Base-by-base conservation (phyloP, 2,888 invertebrate species). In the Eurois occulta region DNA sequence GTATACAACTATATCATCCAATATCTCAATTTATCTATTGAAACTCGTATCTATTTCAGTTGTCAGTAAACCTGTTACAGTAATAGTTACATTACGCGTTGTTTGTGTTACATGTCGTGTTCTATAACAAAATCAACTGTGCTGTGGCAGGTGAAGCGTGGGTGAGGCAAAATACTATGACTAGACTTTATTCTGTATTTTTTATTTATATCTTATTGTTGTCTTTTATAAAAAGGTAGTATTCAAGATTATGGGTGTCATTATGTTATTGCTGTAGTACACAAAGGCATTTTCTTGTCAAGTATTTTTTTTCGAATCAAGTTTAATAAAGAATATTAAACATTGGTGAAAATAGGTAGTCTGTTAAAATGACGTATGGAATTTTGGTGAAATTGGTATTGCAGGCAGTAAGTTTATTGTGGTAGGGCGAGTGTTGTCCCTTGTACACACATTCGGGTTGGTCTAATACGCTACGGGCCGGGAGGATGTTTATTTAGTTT, bases 121-220 rank as follows among this genome's bases (percentile, higher is more conserved):
- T 81, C 81, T 83, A 65, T 41, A 85, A 86, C 41, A 84, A 84
- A 87, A 85, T 85, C 79, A 83, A 91, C 81, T 83, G 94, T 95
- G 95, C 93, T 92, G 92, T 91, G 92, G 86, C 85, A 83, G 88
- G 88, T 80, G 80, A 94, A 94, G 94, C 94, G 84, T 93, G 93
- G 87, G 84, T 88, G 80, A 77, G 80, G 78, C 77, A 77, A 83
- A 83, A 76, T 78, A 77, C 60, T 55, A 81, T 60, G 48, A n/a
- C 72, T 62, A 65, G 28, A 66, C 24, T 65, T 69, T 41, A 21
- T 28, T n/a, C 16, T n/a, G 24, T n/a, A 24, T n/a, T 0, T 11
- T 41, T 38, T 72, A n/a, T n/a, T n/a, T n/a, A n/a, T 35, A 21
- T 35, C 21, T n/a, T 7, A 0, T 65, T 43, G 0, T 16, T 35